Evolutionary conservation across 2,113 vertebrate species (phyloP), one percentile per base, ranked within the genome.

Genomic region (Macquaria australasica): DNA sequence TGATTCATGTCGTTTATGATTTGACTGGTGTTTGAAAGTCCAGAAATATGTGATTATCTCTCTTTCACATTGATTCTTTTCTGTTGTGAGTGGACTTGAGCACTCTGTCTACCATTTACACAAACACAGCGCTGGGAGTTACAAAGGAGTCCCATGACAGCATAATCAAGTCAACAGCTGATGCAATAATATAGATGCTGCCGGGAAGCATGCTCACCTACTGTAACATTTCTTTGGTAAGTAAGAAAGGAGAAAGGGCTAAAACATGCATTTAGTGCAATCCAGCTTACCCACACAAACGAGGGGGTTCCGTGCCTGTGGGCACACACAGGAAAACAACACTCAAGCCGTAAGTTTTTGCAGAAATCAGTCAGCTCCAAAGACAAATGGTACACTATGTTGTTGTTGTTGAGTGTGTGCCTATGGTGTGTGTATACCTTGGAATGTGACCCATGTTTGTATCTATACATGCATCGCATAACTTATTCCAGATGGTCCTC

Each of bases 1-100:
- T 39, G 50, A 71, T 53, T 34, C 20, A 58, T 48, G 14, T 48
- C 20, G 31, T 45, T 45, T 10, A n/a, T 45, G 6, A 45, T 67
- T 45, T 45, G 48, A 53, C 21, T 34, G n/a, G 10, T 15, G 28
- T 66, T 67, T 53, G 16, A 76, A 69, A 58, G 15, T 41, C 2
- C 28, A 58, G 75, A 18, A 23, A 69, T 6, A 82, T 59, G 45
- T 16, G 43, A 53, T 78, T 73, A 39, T 77, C 43, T 59, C 58
- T 53, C 8, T 59, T 56, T 76, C 23, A 5, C 68, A 90, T 81
- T 79, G 91, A 90, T 90, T 85, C 6, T 37, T 72, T 56, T 62
- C 11, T 78, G 68, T 53, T 69, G 43, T 67, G 37, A 59, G 43
- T 85, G 75, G 81, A 85, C 77, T 66, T 75, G 53, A 73, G 53